Evolutionary conservation across 2,888 invertebrate species (phyloP).

Genomic region (Eugnorisma glareosa): DNA sequence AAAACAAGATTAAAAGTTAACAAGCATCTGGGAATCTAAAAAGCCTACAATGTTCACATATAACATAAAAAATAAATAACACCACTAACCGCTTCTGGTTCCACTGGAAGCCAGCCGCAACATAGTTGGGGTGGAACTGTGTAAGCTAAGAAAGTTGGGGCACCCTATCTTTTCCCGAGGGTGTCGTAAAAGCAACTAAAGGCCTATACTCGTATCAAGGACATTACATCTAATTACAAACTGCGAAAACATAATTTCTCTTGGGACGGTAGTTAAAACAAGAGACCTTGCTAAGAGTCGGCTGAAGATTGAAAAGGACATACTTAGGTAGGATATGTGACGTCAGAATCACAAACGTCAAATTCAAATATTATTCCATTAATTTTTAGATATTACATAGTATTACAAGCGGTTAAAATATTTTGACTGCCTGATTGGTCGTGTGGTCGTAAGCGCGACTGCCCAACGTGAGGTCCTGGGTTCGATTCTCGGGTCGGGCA

Average conservation of each 20-base stretch:
- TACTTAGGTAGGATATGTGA: neutral
- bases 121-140: constrained; percentile 16
- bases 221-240: constrained; percentile 53
- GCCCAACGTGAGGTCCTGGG: no score
- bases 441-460: no score
- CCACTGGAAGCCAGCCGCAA: neutral
- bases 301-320: constrained; percentile 1
- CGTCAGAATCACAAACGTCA: neutral
- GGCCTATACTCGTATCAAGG: constrained; percentile 27
- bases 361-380: neutral
- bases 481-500: no score
- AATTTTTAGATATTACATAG: neutral
- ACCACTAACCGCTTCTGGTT: neutral
- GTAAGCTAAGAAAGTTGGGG: constrained; percentile 34
- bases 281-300: constrained; percentile 15
- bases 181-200: constrained; percentile 47
- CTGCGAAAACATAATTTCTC: constrained; percentile 55
- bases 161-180: constrained; percentile 28
- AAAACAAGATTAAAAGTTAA: no score
- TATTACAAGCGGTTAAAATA: neutral
- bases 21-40: no score
- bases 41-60: no score
- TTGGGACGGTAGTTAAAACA: constrained; percentile 43
- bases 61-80: no score
- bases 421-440: neutral